Evolutionary conservation across 2,888 invertebrate species (phyloP).

Genomic region (Drosophila ustulata): DNA sequence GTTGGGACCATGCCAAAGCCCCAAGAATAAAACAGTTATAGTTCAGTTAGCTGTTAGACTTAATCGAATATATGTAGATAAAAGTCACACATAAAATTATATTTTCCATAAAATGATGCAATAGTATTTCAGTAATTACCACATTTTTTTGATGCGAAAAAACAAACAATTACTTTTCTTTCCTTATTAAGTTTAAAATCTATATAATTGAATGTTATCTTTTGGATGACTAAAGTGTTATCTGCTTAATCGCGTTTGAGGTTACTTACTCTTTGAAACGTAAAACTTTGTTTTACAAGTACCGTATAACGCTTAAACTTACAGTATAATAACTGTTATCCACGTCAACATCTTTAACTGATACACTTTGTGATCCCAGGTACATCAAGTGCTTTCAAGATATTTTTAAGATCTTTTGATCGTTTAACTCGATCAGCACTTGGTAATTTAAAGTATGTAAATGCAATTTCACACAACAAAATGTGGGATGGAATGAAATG

Average conservation of each 20-base stretch:
- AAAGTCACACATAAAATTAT: too few species aligned
- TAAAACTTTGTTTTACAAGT: neutral
- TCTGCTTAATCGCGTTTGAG: too few species aligned
- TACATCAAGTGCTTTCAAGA: conserved; percentile 17
- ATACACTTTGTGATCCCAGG: conserved; percentile 7
- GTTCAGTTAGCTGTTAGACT: neutral
- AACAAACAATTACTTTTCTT: too few species aligned
- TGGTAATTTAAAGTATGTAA: conserved; percentile 30
- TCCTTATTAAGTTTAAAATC: too few species aligned
- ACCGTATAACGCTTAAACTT: neutral
- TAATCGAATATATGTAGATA: neutral
- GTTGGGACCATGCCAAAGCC: conserved; percentile 29
- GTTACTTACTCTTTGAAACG: too few species aligned
- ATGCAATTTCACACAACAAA: conserved; percentile 29
- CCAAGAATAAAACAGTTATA: conserved; percentile 6
- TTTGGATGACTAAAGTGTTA: too few species aligned
- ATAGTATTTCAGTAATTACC: too few species aligned
- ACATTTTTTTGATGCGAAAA: too few species aligned
- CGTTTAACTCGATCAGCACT: conserved; percentile 29
- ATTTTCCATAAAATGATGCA: too few species aligned
- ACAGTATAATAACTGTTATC: neutral
- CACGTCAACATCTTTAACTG: conserved; percentile 2
- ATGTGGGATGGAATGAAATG: neutral
- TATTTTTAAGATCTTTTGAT: conserved; percentile 46
- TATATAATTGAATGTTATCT: too few species aligned